Evolutionary conservation across 2,113 vertebrate species (phyloP).

Genomic region (Barnardius zonarius): DNA sequence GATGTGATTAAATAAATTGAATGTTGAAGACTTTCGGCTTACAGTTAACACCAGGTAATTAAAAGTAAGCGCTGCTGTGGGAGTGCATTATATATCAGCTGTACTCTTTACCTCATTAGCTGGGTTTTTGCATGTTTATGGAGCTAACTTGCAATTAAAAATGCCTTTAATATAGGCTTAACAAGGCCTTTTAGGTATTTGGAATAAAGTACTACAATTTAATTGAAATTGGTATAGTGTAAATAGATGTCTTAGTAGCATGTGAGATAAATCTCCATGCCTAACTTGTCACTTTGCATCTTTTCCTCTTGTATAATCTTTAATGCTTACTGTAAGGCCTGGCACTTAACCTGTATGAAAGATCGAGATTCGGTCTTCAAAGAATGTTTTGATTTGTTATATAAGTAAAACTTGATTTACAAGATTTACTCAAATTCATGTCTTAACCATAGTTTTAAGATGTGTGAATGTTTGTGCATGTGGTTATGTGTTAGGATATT

Average conservation of each 20-base stretch:
- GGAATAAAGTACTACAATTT: conserved; percentile 66
- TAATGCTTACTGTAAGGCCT: neutral
- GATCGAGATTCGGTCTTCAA: neutral
- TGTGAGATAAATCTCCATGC: conserved; percentile 42
- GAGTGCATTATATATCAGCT: conserved; percentile 78
- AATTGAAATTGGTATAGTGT: conserved; percentile 71
- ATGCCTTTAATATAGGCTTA: conserved; percentile 72
- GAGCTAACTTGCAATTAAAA: conserved; percentile 80
- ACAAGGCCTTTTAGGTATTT: conserved; percentile 75
- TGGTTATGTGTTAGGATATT: neutral
- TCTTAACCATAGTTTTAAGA: neutral
- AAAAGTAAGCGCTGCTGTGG: conserved; percentile 82
- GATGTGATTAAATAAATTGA: conserved; percentile 80
- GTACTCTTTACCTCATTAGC: conserved; percentile 80
- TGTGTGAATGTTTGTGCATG: neutral
- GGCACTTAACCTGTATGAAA: neutral
- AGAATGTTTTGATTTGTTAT: neutral
- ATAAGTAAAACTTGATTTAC: neutral
- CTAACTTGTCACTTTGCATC: conserved; percentile 35
- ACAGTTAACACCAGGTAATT: conserved; percentile 80
- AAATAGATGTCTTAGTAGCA: conserved; percentile 56
- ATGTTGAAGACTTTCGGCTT: conserved; percentile 78
- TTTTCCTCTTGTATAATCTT: neutral
- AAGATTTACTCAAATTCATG: neutral
- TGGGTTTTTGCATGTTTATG: conserved; percentile 78